Conservation (phyloP, 2,113 vertebrate genomes). For the Cairina moschata region DNA sequence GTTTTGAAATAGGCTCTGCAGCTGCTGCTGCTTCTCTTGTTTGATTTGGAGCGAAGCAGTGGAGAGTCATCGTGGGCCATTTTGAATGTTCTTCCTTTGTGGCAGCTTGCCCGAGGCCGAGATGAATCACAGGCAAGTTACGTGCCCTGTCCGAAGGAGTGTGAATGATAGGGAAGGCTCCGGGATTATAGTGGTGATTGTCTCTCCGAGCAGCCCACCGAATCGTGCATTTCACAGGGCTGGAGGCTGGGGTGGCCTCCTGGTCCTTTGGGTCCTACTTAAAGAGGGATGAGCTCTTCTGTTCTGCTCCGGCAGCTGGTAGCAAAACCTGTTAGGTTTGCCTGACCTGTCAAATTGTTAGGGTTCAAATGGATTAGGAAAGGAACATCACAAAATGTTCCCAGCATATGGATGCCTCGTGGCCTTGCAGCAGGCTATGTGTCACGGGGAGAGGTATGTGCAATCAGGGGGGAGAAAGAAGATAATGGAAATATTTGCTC, state of each 20-base stretch:
- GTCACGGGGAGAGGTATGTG: background rate
- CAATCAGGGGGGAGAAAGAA: background rate
- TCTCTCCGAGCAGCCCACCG: background rate
- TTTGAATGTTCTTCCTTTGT: constrained; percentile 47
- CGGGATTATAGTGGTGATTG: constrained; percentile 12
- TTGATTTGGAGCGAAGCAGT: background rate
- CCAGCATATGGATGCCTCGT: background rate
- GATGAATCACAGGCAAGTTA: constrained; percentile 54
- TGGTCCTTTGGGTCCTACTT: constrained; percentile 3
- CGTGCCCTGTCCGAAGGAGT: background rate
- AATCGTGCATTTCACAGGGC: background rate
- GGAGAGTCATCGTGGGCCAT: background rate
- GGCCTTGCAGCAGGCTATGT: background rate
- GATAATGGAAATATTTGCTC: background rate
- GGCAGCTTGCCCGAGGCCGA: background rate
- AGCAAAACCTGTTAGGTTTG: constrained; percentile 62
- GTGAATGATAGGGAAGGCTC: constrained; percentile 26
- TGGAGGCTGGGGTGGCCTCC: background rate
- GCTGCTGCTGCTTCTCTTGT: constrained; percentile 12
- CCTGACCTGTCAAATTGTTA: constrained; percentile 62
- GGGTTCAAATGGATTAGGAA: constrained; percentile 59
- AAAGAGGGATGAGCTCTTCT: background rate
- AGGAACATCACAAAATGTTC: constrained; percentile 37
- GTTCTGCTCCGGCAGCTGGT: constrained; percentile 28
- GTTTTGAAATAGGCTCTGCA: constrained; percentile 10